Conservation (phyloP, 2,888 invertebrate species). For the Gasteruption jaculator region DNA sequence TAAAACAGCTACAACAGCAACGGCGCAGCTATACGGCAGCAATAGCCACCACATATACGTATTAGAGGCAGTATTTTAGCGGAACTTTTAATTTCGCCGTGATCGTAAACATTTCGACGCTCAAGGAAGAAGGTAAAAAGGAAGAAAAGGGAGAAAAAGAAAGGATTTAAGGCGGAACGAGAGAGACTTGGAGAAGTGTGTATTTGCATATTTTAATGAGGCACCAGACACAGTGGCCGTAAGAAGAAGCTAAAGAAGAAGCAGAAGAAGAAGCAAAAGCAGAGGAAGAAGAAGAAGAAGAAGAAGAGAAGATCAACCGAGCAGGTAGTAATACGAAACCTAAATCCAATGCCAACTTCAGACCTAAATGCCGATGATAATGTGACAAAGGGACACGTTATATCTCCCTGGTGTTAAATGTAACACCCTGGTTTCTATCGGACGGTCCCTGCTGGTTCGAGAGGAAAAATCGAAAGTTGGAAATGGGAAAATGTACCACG, state of each 20-base stretch:
- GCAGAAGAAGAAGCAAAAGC: slow-evolving; percentile 10
- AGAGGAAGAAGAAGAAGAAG: not conserved
- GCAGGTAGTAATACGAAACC: not conserved
- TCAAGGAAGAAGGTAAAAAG: slow-evolving; percentile 22
- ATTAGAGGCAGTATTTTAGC: slow-evolving; percentile 46
- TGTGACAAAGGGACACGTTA: too few relatives aligned
- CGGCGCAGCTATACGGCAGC: slow-evolving; percentile 7
- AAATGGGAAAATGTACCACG: too few relatives aligned
- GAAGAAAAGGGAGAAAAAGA: slow-evolving; percentile 22
- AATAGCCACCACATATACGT: slow-evolving; percentile 30
- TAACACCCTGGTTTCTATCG: too few relatives aligned
- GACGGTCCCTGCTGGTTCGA: too few relatives aligned
- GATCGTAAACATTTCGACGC: slow-evolving; percentile 51
- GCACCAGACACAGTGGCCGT: too few relatives aligned
- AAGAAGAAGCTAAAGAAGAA: too few relatives aligned
- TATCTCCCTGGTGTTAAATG: too few relatives aligned
- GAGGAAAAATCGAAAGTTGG: too few relatives aligned
- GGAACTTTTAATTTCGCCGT: slow-evolving; percentile 49
- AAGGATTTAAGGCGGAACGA: slow-evolving; percentile 27
- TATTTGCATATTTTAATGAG: slow-evolving; percentile 53
- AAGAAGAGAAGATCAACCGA: not conserved
- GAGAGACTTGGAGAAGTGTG: slow-evolving; percentile 35
- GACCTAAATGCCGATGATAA: slow-evolving; percentile 40
- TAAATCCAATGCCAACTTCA: slow-evolving; percentile 22
- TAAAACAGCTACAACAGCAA: slow-evolving; percentile 7